Evolutionary conservation across 2,797 vertebrate species (phyloP).

Genomic region (Thamnophis elegans): DNA sequence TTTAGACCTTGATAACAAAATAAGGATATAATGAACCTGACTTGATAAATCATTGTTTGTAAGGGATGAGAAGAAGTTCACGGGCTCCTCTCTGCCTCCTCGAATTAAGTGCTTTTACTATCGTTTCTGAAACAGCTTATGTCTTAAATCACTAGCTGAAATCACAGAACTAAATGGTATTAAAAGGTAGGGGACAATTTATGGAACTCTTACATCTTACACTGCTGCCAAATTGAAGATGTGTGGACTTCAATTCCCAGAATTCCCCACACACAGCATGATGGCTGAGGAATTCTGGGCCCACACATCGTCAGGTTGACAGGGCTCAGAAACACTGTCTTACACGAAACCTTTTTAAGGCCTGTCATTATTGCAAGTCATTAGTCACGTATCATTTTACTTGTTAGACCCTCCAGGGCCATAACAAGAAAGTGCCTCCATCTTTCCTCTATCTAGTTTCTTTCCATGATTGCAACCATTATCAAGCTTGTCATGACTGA

Average conservation of each 20-base stretch:
- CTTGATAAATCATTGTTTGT: neutral
- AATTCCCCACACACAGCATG: neutral
- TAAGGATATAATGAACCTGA: neutral
- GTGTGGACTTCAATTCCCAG: neutral
- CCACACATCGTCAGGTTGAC: neutral
- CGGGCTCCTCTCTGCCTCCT: neutral
- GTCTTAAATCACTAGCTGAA: neutral
- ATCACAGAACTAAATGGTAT: neutral
- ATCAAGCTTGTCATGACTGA: conserved; percentile 20
- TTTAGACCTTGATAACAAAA: neutral
- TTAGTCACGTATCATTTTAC: neutral
- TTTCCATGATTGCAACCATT: neutral
- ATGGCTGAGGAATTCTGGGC: neutral
- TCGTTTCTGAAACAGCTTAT: neutral
- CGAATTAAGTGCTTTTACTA: neutral
- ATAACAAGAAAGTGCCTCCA: neutral
- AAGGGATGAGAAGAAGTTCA: neutral
- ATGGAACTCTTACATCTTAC: neutral
- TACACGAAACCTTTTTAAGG: neutral
- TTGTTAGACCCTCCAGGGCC: neutral
- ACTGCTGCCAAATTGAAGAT: neutral
- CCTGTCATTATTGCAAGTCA: neutral
- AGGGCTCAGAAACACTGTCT: neutral
- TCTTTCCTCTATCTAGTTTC: neutral
- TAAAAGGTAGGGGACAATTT: neutral